Conservation (phyloP, 2,113 vertebrate genomes). For the Chamaea fasciata region DNA sequence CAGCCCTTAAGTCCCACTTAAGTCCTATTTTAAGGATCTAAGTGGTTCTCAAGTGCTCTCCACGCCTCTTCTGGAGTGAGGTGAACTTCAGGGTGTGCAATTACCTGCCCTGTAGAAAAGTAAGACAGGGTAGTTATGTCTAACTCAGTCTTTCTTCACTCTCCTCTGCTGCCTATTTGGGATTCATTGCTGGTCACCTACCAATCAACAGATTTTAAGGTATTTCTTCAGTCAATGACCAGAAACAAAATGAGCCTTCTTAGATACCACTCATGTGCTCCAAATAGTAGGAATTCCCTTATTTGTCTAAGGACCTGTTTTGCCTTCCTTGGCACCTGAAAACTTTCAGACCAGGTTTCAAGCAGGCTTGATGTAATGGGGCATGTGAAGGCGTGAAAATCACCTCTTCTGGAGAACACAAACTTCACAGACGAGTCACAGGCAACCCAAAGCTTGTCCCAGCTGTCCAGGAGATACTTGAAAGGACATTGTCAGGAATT, state of each 20-base stretch:
- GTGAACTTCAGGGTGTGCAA: not conserved
- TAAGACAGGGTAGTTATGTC: not conserved
- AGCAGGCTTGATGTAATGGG: not conserved
- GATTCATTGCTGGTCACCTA: not conserved
- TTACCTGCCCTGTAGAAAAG: not conserved
- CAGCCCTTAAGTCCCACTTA: not conserved
- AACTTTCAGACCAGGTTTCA: not conserved
- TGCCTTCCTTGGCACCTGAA: not conserved
- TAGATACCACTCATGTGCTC: not conserved
- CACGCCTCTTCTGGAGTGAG: not conserved
- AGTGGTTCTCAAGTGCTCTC: not conserved
- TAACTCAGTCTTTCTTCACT: not conserved
- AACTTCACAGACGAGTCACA: not conserved
- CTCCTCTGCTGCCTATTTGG: not conserved
- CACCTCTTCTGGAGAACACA: not conserved
- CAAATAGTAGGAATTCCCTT: not conserved
- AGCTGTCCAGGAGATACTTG: not conserved
- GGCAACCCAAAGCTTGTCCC: not conserved
- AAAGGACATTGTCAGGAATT: not conserved
- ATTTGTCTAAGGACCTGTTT: not conserved
- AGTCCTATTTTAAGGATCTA: slow-evolving; percentile 10
- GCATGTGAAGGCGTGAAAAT: not conserved
- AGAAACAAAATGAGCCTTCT: not conserved
- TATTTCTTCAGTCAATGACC: not conserved
- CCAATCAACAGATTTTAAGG: not conserved